These are phyloP conservation scores for Cylindroiulus punctatus DNA, from an alignment of 2,888 invertebrate species.

Conservation along the genomic window DNA sequence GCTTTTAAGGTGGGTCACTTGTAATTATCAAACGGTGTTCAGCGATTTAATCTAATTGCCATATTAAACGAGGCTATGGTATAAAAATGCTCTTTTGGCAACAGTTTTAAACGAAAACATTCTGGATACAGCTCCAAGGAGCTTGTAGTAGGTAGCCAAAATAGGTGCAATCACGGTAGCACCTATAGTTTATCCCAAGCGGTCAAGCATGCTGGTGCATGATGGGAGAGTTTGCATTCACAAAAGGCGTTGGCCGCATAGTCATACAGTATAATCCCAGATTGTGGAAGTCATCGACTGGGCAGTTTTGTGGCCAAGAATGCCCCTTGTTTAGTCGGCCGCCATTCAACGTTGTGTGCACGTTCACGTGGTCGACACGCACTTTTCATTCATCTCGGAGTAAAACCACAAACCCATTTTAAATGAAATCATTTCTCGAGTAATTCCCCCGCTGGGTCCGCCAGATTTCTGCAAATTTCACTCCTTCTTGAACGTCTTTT, in stretches of 20 bases:
- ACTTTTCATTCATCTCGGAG: neutral
- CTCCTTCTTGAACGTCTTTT: neutral
- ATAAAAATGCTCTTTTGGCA: neutral
- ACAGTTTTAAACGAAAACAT: neutral
- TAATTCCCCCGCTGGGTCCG: conserved; percentile 16
- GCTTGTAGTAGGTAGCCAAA: neutral
- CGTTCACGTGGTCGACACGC: conserved; percentile 14
- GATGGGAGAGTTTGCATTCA: neutral
- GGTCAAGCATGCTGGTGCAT: conserved; percentile 1
- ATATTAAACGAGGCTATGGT: neutral
- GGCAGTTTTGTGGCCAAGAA: neutral
- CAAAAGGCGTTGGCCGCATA: neutral
- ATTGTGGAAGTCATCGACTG: conserved; percentile 5
- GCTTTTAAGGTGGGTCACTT: neutral
- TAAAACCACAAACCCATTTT: conserved; percentile 19
- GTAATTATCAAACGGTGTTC: neutral
- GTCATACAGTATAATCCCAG: neutral
- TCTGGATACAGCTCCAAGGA: neutral
- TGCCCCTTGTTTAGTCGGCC: neutral
- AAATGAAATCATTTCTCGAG: neutral
- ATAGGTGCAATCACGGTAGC: conserved; percentile 25
- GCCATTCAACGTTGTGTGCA: neutral
- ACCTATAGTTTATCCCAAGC: neutral
- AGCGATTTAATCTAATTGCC: neutral
- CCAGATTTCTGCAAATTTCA: neutral